Evolutionary conservation across 1,140 invertebrate species (phyloP).

Genomic region (Drosophila miranda): DNA sequence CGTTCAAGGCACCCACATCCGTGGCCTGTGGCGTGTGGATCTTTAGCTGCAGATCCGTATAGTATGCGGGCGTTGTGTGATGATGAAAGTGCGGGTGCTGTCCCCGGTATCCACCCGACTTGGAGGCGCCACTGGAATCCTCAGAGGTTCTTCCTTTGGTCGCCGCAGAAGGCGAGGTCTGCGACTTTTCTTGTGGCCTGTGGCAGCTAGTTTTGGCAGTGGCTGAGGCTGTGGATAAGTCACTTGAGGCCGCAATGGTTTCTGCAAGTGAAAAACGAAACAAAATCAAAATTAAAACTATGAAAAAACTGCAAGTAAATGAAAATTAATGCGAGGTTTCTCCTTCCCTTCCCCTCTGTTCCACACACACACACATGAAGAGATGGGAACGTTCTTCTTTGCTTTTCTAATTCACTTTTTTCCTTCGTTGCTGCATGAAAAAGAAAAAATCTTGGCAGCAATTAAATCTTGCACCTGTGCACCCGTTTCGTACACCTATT

Average conservation of each 20-base stretch:
- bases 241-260: slow-evolving; percentile 75
- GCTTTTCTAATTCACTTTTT: slow-evolving; percentile 37
- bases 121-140: slow-evolving; percentile 34
- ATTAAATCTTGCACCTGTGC: slow-evolving; percentile 76
- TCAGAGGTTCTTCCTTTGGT: slow-evolving; percentile 39
- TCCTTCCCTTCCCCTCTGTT: neutral
- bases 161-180: neutral
- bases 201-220: slow-evolving; percentile 82
- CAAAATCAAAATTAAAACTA: neutral
- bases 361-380: no score
- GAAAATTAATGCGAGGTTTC: slow-evolving; percentile 39
- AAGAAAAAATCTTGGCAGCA: slow-evolving; percentile 75
- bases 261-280: slow-evolving; percentile 48
- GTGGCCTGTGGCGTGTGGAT: slow-evolving; percentile 74
- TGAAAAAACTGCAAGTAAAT: slow-evolving; percentile 26
- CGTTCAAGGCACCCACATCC: slow-evolving; percentile 71
- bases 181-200: slow-evolving; percentile 38
- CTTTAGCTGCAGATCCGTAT: slow-evolving; percentile 71
- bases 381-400: slow-evolving; percentile 1
- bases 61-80: slow-evolving; percentile 76
- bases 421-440: slow-evolving; percentile 3
- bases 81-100: slow-evolving; percentile 79
- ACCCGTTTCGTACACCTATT: slow-evolving; percentile 37
- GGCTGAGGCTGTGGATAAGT: slow-evolving; percentile 77
- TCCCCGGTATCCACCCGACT: slow-evolving; percentile 56